phyloP scores from a whole-genome alignment of 1,140 invertebrate species.

The Pseudachorutes palmiensis region DNA sequence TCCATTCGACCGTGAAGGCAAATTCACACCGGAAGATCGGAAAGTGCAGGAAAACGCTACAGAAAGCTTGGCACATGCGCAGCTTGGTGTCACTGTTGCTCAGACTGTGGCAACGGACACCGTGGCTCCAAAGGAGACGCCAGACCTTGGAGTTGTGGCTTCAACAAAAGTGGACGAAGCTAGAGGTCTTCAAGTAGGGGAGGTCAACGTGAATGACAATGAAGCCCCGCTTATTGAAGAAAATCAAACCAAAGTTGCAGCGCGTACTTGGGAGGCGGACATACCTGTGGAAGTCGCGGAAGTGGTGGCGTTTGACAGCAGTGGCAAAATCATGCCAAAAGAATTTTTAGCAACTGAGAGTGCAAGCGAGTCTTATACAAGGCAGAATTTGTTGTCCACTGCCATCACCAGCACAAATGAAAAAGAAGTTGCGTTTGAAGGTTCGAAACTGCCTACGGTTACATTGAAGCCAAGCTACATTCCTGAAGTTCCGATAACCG shows the following conservation, averaged over 20 bases:
- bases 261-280: neutral
- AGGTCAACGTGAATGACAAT: neutral
- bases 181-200: neutral
- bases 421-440: neutral
- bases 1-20: no score
- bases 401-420: neutral
- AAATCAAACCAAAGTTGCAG: neutral
- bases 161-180: constrained; percentile 1
- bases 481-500: neutral
- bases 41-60: no score
- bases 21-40: no score
- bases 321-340: neutral
- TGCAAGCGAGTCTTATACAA: neutral
- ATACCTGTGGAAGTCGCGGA: neutral
- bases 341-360: neutral
- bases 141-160: no score
- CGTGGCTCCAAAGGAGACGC: neutral
- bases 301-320: neutral
- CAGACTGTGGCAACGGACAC: neutral
- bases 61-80: no score
- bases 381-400: neutral
- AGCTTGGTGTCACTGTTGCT: neutral
- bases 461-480: neutral
- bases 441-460: neutral
- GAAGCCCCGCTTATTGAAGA: neutral